Base-by-base conservation (phyloP, 2,113 vertebrate species). In the Thymallus thymallus region DNA sequence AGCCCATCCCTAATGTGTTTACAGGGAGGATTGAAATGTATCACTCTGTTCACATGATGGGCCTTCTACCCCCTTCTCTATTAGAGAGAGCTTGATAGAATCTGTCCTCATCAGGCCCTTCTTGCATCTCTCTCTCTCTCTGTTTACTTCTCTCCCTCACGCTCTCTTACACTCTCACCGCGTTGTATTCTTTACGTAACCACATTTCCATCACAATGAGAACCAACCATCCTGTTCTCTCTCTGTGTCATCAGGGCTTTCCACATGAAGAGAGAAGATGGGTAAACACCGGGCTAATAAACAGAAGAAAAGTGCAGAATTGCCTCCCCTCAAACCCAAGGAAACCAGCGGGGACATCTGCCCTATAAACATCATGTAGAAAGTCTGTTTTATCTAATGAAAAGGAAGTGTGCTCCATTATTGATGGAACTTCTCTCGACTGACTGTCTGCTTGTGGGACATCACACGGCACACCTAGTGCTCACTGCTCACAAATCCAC, bases 201-300 rank as follows among this genome's bases (percentile, higher is more conserved):
- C 5, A 18, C 55, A 82, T 79, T 78, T 77, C 58, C 55, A 73
- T 80, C 22, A 60, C n/a, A 67, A 72, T 61, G n/a, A 75, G 48
- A 51, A 51, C 48, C 12, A 77, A 55, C 55, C 45, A 10, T 24
- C 0, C 16, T 6, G 24, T 61, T 77, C 32, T 45, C 55, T 4
- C 48, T 12, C 60, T 66, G 13, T 35, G 29, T 72, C 13, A 76
- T 69, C n/a, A 23, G 35, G 55, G 63, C 64, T 68, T 67, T 41
- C 9, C 26, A 20, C 45, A 56, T 61, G 24, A 65, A 77, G 22
- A 65, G 56, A 41, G 68, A 79, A 58, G 63, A 64, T 45, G 58
- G 61, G 35, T 55, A 64, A 72, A 74, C 61, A 71, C 60, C 67
- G 41, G 46, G 51, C 23, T 76, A 29, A 74, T 66, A 73, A 85